Base-by-base conservation (phyloP, 2,888 invertebrate genomes). In the Theristus sp. region DNA sequence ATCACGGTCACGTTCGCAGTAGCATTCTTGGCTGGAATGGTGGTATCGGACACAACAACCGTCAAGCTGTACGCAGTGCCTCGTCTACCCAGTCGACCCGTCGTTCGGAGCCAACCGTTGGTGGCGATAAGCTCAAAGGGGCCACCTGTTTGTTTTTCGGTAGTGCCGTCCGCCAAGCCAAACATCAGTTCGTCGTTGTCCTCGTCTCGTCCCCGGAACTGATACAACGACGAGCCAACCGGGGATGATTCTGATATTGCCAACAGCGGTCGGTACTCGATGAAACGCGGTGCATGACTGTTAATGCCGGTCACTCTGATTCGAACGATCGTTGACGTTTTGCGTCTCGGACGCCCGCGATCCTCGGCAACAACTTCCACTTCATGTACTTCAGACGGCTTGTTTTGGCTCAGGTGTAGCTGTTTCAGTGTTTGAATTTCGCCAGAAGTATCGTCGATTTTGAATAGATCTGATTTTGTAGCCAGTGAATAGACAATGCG, bases 381-480 rank as follows among this genome's bases (percentile, higher is more conserved):
- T 38, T 38, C 10, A 38, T 38, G 38, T 38, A 38, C 38, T 38
- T n/a, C n/a, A n/a, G n/a, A n/a, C n/a, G 38, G 10, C 38, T 13
- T 38, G 38, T 17, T 38, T 6, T 38, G 10, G 17, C 38, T n/a
- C n/a, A n/a, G 38, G 17, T 38, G 38, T 17, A 38, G 38, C 38
- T 6, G 38, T 38, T 38, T 38, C 10, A 38, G 10, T 6, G 38
- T 38, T 17, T 6, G 17, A 2, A 57, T 3, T 24, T 57, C 6
- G 2, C 94, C 94, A n/a, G 87, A 88, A 1, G 87, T 86, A 1
- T 89, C 87, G 76, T 94, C 89, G 20, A 96, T 85, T 1, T 84
- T 84, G 73, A 96, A 94, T 54, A 88, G 77, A 73, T 89, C 89
- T 0, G 89, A 89, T 0, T 89, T 87, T 71, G 88, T 87, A 73